Conservation (phyloP, 1,140 invertebrate genomes). For the Coelopa frigida region DNA sequence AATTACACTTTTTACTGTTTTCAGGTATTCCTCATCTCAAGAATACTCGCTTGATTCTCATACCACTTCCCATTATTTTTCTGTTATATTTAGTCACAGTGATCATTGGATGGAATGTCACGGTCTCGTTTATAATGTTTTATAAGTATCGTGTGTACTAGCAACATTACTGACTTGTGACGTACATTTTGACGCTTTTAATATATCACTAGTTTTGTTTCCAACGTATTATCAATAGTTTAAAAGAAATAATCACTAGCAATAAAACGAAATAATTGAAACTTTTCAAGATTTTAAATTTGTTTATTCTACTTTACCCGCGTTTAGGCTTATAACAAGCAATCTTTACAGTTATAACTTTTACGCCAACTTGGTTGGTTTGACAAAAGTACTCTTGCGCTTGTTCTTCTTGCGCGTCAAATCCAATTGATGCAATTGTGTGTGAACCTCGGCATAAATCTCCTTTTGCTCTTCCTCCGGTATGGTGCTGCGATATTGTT, state of each 20-base stretch:
- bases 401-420: slow-evolving; percentile 58
- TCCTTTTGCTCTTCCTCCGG: slow-evolving; percentile 79
- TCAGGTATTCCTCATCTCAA: slow-evolving; percentile 84
- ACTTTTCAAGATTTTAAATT: too few relatives aligned
- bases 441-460: slow-evolving; percentile 77
- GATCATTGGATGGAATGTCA: slow-evolving; percentile 62
- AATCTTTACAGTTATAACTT: slow-evolving; percentile 1
- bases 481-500: slow-evolving; percentile 77
- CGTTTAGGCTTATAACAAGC: too few relatives aligned
- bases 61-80: slow-evolving; percentile 72
- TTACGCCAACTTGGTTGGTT: slow-evolving; percentile 54
- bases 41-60: slow-evolving; percentile 80
- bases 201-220: slow-evolving; percentile 30
- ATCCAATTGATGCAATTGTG: slow-evolving; percentile 64
- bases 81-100: slow-evolving; percentile 77
- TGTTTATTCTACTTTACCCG: too few relatives aligned
- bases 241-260: too few relatives aligned
- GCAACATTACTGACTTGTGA: slow-evolving; percentile 4
- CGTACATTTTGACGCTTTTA: slow-evolving; percentile 23
- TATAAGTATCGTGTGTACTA: slow-evolving; percentile 64
- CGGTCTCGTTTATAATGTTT: slow-evolving; percentile 67
- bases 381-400: slow-evolving; percentile 57
- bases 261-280: too few relatives aligned
- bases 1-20: slow-evolving; percentile 34
- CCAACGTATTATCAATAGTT: too few relatives aligned